These are phyloP conservation scores for Herminia tarsipennalis DNA, from an alignment of 2,888 invertebrate genomes.

Conservation along the genomic window DNA sequence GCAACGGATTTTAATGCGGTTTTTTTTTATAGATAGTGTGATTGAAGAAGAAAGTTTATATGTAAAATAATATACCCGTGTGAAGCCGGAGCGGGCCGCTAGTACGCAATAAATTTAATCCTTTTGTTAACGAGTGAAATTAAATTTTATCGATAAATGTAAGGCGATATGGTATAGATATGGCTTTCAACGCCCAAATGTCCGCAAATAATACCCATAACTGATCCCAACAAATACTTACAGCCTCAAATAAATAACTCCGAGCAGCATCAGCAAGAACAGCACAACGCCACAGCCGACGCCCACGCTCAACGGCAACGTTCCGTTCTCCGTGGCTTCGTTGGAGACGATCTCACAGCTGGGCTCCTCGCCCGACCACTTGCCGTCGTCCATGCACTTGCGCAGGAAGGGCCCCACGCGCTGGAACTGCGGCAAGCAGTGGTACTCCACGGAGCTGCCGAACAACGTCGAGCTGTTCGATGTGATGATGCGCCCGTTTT, in stretches of 20 bases:
- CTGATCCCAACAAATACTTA: slow-evolving; percentile 85
- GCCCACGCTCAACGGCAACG: slow-evolving; percentile 92
- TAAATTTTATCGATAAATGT: too few relatives aligned
- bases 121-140: too few relatives aligned
- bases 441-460: slow-evolving; percentile 95
- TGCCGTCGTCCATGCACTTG: slow-evolving; percentile 93
- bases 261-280: slow-evolving; percentile 91
- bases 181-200: too few relatives aligned
- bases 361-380: slow-evolving; percentile 95
- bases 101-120: too few relatives aligned
- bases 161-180: too few relatives aligned
- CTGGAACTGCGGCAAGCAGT: slow-evolving; percentile 94
- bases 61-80: too few relatives aligned
- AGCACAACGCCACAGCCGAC: slow-evolving; percentile 93
- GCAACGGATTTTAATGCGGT: too few relatives aligned
- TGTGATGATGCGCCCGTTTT: slow-evolving; percentile 94
- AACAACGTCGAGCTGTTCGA: slow-evolving; percentile 94
- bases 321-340: slow-evolving; percentile 90
- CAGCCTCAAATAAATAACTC: slow-evolving; percentile 93
- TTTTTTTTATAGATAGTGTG: too few relatives aligned
- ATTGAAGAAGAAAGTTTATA: too few relatives aligned
- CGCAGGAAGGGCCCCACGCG: slow-evolving; percentile 93
- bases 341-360: slow-evolving; percentile 90
- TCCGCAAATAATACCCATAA: too few relatives aligned
- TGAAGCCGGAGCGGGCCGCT: too few relatives aligned